Conservation (phyloP, 1,140 invertebrate genomes). For the Pachypeltis micranthus region DNA sequence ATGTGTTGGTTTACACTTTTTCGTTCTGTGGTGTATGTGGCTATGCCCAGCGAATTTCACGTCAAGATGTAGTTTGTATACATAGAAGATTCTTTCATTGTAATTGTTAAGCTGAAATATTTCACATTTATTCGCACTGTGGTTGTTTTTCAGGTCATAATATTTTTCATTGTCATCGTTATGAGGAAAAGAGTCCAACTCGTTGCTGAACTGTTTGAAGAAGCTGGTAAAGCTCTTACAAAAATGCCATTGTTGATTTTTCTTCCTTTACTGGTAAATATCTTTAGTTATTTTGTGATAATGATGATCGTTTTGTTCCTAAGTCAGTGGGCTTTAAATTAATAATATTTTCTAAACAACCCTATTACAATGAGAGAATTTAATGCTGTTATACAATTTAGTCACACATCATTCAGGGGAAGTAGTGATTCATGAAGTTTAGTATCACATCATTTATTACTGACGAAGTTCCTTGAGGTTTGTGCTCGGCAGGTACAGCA, state of each 20-base stretch:
- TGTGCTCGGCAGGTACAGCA: too few relatives aligned
- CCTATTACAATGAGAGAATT: background rate
- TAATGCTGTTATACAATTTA: too few relatives aligned
- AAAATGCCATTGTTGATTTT: conserved; percentile 59
- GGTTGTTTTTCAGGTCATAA: conserved; percentile 35
- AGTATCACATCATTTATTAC: too few relatives aligned
- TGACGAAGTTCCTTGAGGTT: too few relatives aligned
- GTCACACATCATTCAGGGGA: too few relatives aligned
- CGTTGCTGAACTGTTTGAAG: conserved; percentile 57
- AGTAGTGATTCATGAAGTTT: too few relatives aligned
- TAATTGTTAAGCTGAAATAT: too few relatives aligned
- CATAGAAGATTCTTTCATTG: too few relatives aligned
- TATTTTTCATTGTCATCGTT: conserved; percentile 53
- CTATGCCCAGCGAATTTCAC: too few relatives aligned
- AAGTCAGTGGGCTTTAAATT: background rate
- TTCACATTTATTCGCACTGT: background rate
- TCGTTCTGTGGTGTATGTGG: too few relatives aligned
- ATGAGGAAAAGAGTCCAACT: conserved; percentile 59
- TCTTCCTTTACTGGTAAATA: conserved; percentile 57
- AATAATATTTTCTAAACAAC: conserved; percentile 6
- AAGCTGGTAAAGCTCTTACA: conserved; percentile 59
- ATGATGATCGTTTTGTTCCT: background rate
- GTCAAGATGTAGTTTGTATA: too few relatives aligned
- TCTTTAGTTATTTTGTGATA: conserved; percentile 11
- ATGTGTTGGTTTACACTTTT: too few relatives aligned